Evolutionary conservation across 2,797 vertebrate genomes (phyloP).

Genomic region (Orientallactaga sibirica): DNA sequence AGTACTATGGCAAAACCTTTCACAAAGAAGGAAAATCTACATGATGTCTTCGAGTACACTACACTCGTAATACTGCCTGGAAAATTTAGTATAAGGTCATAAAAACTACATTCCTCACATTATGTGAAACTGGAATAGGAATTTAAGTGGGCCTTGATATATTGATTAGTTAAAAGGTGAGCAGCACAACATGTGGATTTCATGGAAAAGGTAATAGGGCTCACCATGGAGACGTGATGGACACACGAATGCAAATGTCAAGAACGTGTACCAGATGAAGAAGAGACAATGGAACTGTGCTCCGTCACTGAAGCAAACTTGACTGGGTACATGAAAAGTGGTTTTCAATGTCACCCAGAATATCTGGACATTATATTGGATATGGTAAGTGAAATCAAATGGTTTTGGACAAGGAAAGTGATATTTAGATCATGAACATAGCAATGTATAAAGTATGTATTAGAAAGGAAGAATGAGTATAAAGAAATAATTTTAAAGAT

Average conservation of each 20-base stretch:
- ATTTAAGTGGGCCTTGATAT: neutral
- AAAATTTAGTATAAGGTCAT: neutral
- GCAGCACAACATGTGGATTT: neutral
- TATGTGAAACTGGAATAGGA: neutral
- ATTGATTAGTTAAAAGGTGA: neutral
- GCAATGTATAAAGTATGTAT: no score
- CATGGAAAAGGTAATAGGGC: neutral
- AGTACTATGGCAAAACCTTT: neutral
- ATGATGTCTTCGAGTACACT: neutral
- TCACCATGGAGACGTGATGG: neutral
- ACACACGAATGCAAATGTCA: rapidly evolving
- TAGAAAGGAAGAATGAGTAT: neutral
- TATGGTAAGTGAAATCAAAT: conserved; percentile 8
- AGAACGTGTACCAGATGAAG: neutral
- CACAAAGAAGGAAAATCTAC: neutral
- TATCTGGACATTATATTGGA: neutral
- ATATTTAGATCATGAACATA: neutral
- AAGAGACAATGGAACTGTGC: neutral
- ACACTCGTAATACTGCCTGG: neutral
- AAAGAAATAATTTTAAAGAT: neutral
- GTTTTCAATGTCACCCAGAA: neutral
- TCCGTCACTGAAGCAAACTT: neutral
- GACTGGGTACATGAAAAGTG: neutral
- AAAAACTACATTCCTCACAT: neutral
- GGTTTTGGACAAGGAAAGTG: neutral